phyloP scores from a whole-genome alignment of 1,140 invertebrate species.

The Aphelenchoides besseyi region DNA sequence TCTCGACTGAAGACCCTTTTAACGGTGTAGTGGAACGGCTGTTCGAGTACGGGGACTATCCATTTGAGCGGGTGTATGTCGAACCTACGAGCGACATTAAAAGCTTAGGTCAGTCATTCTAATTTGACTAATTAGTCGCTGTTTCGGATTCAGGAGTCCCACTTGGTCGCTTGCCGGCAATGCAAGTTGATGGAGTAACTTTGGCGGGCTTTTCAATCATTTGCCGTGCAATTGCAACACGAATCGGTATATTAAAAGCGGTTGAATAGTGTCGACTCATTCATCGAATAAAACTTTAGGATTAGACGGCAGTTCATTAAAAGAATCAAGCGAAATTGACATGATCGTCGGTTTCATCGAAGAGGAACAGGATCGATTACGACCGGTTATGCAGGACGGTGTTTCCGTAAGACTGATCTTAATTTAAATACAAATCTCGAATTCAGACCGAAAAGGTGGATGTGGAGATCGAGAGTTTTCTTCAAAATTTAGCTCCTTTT shows the following conservation, averaged over 20 bases:
- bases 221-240: constrained; percentile 15
- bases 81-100: neutral
- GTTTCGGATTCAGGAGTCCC: neutral
- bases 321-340: constrained; percentile 15
- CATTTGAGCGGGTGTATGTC: constrained; percentile 11
- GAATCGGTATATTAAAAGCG: neutral
- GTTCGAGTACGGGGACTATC: constrained; percentile 8
- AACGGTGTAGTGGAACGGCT: constrained; percentile 9
- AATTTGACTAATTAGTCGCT: neutral
- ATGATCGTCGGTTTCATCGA: constrained; percentile 21
- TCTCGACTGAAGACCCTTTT: neutral
- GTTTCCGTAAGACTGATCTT: neutral
- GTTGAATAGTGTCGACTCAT: too few species aligned
- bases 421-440: neutral
- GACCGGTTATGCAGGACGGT: neutral
- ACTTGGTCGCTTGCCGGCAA: constrained; percentile 7
- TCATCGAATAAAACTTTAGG: too few species aligned
- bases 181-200: constrained; percentile 4
- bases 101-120: neutral
- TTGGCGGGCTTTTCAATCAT: constrained; percentile 8
- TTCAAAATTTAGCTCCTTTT: constrained; percentile 13
- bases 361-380: neutral
- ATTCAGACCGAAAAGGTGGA: neutral
- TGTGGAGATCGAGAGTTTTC: neutral
- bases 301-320: constrained; percentile 5